Base-by-base conservation (phyloP, 2,113 vertebrate genomes). In the Pedionomus torquatus region DNA sequence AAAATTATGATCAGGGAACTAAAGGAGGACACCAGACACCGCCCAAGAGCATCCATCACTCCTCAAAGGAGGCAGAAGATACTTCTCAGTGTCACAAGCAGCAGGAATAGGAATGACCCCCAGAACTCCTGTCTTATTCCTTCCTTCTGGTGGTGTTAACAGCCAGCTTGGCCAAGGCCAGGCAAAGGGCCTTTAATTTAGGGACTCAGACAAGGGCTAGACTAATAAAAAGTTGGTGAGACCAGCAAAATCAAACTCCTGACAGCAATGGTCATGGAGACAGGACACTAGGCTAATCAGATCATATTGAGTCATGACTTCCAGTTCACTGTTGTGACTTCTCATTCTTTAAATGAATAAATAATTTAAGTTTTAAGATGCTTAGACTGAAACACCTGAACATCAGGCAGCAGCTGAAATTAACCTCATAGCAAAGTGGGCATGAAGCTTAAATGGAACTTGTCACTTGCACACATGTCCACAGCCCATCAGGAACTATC, bases 211-310 rank as follows among this genome's bases (percentile, higher is more conserved):
- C 30, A 55, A 87, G 26, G 18, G 14, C 6, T 17, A 17, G 35
- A 21, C 11, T 20, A 46, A 65, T 20, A 48, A 49, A 44, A 77
- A 55, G 23, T 2, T 60, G n/a, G 86, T 18, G 11, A 49, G 23
- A 94, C 35, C 66, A 64, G 26, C 25, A 48, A 10, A 64, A 52
- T 14, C 46, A 68, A 79, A 84, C 35, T 18, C 70, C 70, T 79
- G 26, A 11, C 3, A 4, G 35, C 0, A 1, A 51, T 7, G 19
- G 37, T 74, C 44, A 41, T 0, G 0, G 48, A 68, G 28, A 41
- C 28, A 66, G 51, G 41, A 70, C 52, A 23, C 8, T 4, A 44
- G 49, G n/a, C 26, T 12, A 33, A 57, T 18, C 64, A 46, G 31
- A 90, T 30, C 1, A 7, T 44, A 86, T 10, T 28, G 24, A 49